These are phyloP conservation scores for Periparus ater DNA, from an alignment of 2,797 vertebrate genomes.

Conservation along the genomic window DNA sequence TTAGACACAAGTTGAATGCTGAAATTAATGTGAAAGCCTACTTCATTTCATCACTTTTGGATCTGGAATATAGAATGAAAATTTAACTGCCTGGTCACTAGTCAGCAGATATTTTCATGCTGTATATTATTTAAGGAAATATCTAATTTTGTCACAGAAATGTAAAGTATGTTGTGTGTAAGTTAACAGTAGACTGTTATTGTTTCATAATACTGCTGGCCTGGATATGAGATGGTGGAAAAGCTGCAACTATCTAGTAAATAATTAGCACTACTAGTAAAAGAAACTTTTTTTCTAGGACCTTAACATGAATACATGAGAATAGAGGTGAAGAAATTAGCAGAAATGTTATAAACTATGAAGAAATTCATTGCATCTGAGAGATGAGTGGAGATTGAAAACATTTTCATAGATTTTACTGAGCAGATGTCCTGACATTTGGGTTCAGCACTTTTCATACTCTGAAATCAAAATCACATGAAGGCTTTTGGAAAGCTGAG, in stretches of 20 bases:
- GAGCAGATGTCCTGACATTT: conserved; percentile 63
- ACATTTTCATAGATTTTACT: neutral
- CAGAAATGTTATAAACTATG: neutral
- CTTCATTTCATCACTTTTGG: neutral
- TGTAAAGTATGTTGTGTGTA: neutral
- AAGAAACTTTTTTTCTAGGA: neutral
- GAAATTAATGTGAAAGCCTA: neutral
- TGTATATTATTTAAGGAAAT: neutral
- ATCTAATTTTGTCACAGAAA: neutral
- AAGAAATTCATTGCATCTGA: conserved; percentile 2
- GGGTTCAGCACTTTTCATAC: conserved; percentile 13
- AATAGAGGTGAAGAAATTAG: neutral
- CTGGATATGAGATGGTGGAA: neutral
- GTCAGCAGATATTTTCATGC: neutral
- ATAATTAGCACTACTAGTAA: neutral
- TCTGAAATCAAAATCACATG: conserved; percentile 61
- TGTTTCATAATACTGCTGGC: neutral
- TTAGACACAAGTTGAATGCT: neutral
- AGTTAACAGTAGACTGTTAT: neutral
- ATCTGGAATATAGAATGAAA: neutral
- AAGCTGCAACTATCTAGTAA: neutral
- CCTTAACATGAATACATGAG: neutral
- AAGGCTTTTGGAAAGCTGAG: conserved; percentile 12
- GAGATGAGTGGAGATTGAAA: conserved; percentile 30
- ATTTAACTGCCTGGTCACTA: neutral